Percentiles rank a stretch among this genome's conserved stretches.
Evolutionary conservation across 92 coral and sea anemone species (phyloP).

Genomic region (Bergia puertoricense): DNA sequence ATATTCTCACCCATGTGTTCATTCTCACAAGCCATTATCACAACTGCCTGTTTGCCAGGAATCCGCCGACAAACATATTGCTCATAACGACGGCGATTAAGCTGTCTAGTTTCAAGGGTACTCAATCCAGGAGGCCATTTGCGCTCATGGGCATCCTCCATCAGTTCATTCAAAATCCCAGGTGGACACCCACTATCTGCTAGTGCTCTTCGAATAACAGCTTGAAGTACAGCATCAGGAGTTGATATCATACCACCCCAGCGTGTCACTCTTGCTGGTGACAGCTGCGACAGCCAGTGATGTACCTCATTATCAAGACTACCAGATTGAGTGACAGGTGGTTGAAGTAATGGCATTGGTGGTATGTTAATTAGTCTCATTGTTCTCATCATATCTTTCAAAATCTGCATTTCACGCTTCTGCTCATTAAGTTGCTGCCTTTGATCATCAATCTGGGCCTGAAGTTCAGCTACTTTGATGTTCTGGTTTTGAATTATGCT

Average conservation of each 20-base stretch:
- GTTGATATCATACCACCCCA: slow-evolving; percentile 99
- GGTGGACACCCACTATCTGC: slow-evolving; percentile 93
- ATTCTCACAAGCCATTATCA: slow-evolving; percentile 92
- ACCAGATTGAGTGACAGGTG: slow-evolving; percentile 34
- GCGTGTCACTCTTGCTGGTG: slow-evolving; percentile 86
- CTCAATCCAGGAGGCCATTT: slow-evolving; percentile 94
- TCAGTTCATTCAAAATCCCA: slow-evolving; percentile 77
- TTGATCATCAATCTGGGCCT: slow-evolving; percentile 89
- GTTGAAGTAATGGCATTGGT: slow-evolving; percentile 68
- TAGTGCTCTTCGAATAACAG: slow-evolving; percentile 80
- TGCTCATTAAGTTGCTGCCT: slow-evolving; percentile 91
- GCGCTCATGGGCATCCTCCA: slow-evolving; percentile 97
- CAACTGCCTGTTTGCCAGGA: slow-evolving; percentile 95
- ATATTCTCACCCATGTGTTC: slow-evolving; percentile 96
- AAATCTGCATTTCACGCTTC: slow-evolving; percentile 79
- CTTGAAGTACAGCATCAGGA: slow-evolving; percentile 91
- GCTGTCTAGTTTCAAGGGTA: slow-evolving; percentile 91
- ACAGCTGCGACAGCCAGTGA: slow-evolving; percentile 72
- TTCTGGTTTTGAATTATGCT: slow-evolving; percentile 82
- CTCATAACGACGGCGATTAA: slow-evolving; percentile 89
- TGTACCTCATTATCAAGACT: slow-evolving; percentile 75
- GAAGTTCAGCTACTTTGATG: slow-evolving; percentile 79
- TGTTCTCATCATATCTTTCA: slow-evolving; percentile 88
- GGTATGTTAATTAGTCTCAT: slow-evolving; percentile 83
- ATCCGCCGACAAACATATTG: slow-evolving; percentile 90